A percentile compares a stretch with the other conserved stretches of the same genome.
These are phyloP conservation scores for Holacanthella duospinosa DNA, from an alignment of 2,888 invertebrate genomes.

Conservation along the genomic window DNA sequence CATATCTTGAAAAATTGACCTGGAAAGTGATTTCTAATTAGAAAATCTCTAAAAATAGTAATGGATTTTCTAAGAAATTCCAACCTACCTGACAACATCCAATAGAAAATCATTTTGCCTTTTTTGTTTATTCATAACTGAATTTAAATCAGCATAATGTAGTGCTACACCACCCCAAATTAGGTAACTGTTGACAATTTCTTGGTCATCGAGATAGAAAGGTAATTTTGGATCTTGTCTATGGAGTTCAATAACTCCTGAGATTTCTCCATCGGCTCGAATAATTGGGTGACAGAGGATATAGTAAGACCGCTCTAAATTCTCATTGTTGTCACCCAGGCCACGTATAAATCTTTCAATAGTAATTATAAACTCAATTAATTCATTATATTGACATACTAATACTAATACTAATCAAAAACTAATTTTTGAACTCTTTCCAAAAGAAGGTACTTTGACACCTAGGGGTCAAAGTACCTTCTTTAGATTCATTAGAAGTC, in stretches of 20 bases:
- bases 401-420: too few relatives aligned
- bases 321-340: conserved; percentile 3
- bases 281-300: conserved; percentile 51
- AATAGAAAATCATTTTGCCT: conserved; percentile 64
- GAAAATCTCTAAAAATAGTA: neutral
- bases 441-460: too few relatives aligned
- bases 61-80: neutral
- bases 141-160: conserved; percentile 57
- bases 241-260: conserved; percentile 60
- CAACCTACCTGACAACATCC: conserved; percentile 58
- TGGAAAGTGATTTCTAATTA: neutral
- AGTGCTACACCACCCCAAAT: conserved; percentile 60
- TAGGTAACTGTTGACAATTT: conserved; percentile 54
- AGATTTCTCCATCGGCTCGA: conserved; percentile 52
- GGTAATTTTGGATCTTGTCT: conserved; percentile 44
- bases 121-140: conserved; percentile 51
- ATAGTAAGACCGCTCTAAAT: conserved; percentile 21
- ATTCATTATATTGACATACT: too few relatives aligned
- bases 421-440: too few relatives aligned
- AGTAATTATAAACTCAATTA: too few relatives aligned
- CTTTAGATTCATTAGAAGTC: too few relatives aligned
- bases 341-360: neutral
- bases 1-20: conserved; percentile 65
- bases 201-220: conserved; percentile 57
- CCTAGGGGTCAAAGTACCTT: too few relatives aligned